Percentiles rank a stretch among this genome's conserved stretches.
phyloP scores from a whole-genome alignment of 2,888 invertebrate genomes.

The Mystacides longicornis region DNA sequence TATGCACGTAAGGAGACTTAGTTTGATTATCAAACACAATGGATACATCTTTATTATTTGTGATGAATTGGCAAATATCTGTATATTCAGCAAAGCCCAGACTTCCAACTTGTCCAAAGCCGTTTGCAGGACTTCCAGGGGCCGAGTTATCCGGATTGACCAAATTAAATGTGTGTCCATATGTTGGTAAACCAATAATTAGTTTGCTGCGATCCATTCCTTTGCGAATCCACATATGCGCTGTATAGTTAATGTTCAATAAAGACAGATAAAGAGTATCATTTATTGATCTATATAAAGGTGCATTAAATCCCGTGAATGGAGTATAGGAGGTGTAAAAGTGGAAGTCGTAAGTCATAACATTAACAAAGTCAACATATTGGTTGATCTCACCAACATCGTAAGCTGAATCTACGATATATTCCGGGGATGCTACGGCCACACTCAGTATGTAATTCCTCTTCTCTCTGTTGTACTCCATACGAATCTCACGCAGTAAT shows the following conservation, averaged over 20 bases:
- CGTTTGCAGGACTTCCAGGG: conserved; percentile 63
- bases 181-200: conserved; percentile 80
- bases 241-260: conserved; percentile 75
- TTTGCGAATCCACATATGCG: conserved; percentile 64
- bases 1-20: conserved; percentile 69
- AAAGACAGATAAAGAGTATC: conserved; percentile 61
- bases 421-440: conserved; percentile 72
- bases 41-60: conserved; percentile 41
- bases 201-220: conserved; percentile 74
- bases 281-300: conserved; percentile 55
- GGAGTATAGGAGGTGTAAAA: conserved; percentile 68
- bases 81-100: conserved; percentile 66
- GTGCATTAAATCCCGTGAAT: conserved; percentile 79
- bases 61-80: conserved; percentile 60
- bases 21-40: conserved; percentile 59
- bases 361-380: conserved; percentile 76
- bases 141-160: conserved; percentile 59
- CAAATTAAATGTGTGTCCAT: conserved; percentile 72
- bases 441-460: conserved; percentile 59
- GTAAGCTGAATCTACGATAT: conserved; percentile 69
- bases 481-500: conserved; percentile 63
- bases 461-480: conserved; percentile 55
- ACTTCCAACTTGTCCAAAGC: conserved; percentile 60
- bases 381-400: conserved; percentile 69
- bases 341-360: conserved; percentile 93